A percentile compares a stretch with the other conserved stretches of the same genome.
Evolutionary conservation across 2,113 vertebrate genomes (phyloP).

Genomic region (Limanda limanda): DNA sequence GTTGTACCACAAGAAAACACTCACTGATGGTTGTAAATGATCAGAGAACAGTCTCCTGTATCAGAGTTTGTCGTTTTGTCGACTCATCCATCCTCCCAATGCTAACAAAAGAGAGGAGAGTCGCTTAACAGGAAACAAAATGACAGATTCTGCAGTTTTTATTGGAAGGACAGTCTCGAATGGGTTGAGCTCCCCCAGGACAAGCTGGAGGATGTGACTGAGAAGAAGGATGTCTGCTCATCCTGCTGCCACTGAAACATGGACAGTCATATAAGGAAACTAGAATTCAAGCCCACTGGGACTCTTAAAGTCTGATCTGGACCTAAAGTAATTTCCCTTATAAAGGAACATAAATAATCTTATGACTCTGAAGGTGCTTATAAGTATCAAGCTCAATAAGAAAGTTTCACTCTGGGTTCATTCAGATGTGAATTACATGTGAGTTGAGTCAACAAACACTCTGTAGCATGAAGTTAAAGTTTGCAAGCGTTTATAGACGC

Average conservation of each 20-base stretch:
- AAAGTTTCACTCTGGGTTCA: neutral
- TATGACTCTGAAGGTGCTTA: neutral
- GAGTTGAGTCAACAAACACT: neutral
- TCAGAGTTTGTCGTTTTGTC: neutral
- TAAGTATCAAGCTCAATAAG: neutral
- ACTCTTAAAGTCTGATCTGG: neutral
- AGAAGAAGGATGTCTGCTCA: neutral
- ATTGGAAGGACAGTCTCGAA: neutral
- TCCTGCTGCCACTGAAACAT: neutral
- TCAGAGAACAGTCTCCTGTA: neutral
- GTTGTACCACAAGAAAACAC: neutral
- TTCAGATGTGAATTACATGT: neutral
- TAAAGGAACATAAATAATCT: neutral
- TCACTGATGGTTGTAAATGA: neutral
- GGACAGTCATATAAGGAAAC: constrained; percentile 4
- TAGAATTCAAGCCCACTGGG: neutral
- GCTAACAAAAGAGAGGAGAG: no score
- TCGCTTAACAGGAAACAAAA: no score
- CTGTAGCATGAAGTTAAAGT: neutral
- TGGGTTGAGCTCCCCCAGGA: neutral
- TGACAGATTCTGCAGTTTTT: no score
- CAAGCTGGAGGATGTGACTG: neutral
- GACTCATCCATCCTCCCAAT: neutral
- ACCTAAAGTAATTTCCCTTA: neutral
- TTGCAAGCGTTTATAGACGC: neutral